A percentile compares a stretch with the other conserved stretches of the same genome.
Evolutionary conservation across 23 tunicate species (phyloP).

Genomic region (Halocynthia roretzi): DNA sequence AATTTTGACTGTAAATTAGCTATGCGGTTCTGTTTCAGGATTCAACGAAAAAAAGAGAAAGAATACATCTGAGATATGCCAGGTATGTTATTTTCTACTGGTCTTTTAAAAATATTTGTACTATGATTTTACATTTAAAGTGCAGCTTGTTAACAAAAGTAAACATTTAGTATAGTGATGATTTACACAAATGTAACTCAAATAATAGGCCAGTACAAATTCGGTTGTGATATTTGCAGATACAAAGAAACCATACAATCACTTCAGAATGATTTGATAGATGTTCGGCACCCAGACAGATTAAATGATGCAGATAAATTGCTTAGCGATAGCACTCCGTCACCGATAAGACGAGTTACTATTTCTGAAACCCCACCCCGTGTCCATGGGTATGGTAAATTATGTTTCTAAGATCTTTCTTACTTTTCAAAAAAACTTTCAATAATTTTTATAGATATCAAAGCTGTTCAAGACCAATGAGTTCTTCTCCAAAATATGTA

Average conservation of each 20-base stretch:
- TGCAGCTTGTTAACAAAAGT: not conserved
- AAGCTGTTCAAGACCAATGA: slow-evolving; percentile 33
- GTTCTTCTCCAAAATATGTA: slow-evolving; percentile 49
- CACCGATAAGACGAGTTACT: slow-evolving; percentile 66
- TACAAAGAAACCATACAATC: slow-evolving; percentile 83
- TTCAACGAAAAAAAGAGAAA: slow-evolving; percentile 78
- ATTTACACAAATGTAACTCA: not conserved
- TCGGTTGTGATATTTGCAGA: slow-evolving; percentile 18
- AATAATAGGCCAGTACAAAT: not conserved
- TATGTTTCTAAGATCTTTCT: not conserved
- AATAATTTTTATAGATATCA: slow-evolving; percentile 18
- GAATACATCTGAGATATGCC: slow-evolving; percentile 62
- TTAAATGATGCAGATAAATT: not conserved
- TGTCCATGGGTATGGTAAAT: slow-evolving; percentile 42
- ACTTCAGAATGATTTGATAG: slow-evolving; percentile 68
- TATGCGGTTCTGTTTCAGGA: slow-evolving; percentile 40
- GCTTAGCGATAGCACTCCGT: slow-evolving; percentile 26
- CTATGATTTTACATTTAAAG: not conserved
- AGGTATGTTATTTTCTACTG: slow-evolving; percentile 30
- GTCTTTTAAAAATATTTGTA: no score
- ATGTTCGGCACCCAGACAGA: slow-evolving; percentile 16
- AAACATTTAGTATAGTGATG: not conserved
- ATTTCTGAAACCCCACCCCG: slow-evolving; percentile 53
- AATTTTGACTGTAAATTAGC: not conserved
- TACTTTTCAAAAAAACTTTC: no score